Base-by-base conservation (phyloP, 2,113 vertebrate genomes). In the Carassius auratus region DNA sequence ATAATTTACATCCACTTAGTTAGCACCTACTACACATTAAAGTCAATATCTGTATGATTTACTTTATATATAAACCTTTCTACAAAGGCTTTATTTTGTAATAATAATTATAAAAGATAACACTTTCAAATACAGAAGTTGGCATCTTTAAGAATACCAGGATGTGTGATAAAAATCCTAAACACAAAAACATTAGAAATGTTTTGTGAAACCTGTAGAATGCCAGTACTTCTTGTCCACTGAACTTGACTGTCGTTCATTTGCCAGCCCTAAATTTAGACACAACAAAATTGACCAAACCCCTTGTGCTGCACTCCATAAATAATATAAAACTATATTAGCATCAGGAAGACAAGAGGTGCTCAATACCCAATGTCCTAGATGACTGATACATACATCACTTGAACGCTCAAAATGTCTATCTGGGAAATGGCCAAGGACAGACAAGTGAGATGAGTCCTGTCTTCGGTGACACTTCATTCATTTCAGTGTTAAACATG, bases 291-390 rank as follows among this genome's bases (percentile, higher is more conserved):
- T 13, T 38, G 48, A 55, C 8, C 74, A 85, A 80, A 80, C 15
- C 30, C 66, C 6, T 48, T 77, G 26, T 8, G 23, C 38, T 30
- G 23, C 36, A 30, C 33, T 45, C 42, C 15, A 83, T 82, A 68
- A 82, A 82, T 69, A 82, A 82, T 82, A 52, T 21, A 82, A 82
- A 69, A 55, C 80, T 21, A 66, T 19, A 79, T 79, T 62, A 45
- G 36, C 59, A 78, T 78, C 76, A 59, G 30, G 30, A 21, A 21
- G 76, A 78, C 4, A 26, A 76, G 50, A 78, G 19, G 52, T 0
- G 5, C 52, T 77, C 30, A 59, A 36, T 48, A 83, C 48, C 26
- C 15, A 42, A 75, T 33, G 55, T 62, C 42, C 14, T 42, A 48
- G 57, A 17, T 36, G 42, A 85, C 26, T 69, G 84, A 68, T 68